phyloP scores from a whole-genome alignment of 2,113 vertebrate genomes.

The Riparia riparia region DNA sequence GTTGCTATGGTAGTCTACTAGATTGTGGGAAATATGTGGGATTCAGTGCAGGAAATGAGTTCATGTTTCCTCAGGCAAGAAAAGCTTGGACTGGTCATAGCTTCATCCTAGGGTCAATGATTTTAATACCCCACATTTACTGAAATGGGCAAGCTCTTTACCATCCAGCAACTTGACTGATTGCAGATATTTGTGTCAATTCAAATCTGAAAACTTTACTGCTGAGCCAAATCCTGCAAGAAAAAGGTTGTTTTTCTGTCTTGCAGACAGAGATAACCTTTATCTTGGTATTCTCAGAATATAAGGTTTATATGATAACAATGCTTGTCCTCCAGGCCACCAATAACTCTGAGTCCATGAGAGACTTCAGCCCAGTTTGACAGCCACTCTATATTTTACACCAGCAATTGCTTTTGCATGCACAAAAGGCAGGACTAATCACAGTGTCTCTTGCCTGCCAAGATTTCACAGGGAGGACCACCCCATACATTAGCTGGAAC shows the following conservation, averaged over 20 bases:
- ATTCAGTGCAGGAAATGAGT: neutral
- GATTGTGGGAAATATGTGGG: neutral
- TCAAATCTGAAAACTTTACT: neutral
- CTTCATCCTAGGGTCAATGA: neutral
- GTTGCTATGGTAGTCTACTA: neutral
- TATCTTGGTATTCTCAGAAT: neutral
- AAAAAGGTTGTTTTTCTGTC: neutral
- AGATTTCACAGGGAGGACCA: fast-evolving
- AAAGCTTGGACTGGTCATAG: neutral
- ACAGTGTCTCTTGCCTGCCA: neutral
- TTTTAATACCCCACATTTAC: neutral
- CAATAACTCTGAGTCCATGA: neutral
- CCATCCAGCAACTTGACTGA: neutral
- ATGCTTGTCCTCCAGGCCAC: neutral
- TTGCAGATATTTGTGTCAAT: neutral
- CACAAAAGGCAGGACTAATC: neutral
- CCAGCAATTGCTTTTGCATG: fast-evolving
- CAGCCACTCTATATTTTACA: neutral
- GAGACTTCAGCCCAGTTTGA: neutral
- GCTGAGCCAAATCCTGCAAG: neutral
- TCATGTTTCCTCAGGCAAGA: neutral
- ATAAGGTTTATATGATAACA: neutral
- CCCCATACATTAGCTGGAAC: neutral
- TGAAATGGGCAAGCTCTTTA: neutral
- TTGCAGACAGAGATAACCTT: neutral